Percentiles rank a stretch among this genome's conserved stretches.
These are phyloP conservation scores for Aradophagus sp. DNA, from an alignment of 1,140 invertebrate species.

Conservation along the genomic window DNA sequence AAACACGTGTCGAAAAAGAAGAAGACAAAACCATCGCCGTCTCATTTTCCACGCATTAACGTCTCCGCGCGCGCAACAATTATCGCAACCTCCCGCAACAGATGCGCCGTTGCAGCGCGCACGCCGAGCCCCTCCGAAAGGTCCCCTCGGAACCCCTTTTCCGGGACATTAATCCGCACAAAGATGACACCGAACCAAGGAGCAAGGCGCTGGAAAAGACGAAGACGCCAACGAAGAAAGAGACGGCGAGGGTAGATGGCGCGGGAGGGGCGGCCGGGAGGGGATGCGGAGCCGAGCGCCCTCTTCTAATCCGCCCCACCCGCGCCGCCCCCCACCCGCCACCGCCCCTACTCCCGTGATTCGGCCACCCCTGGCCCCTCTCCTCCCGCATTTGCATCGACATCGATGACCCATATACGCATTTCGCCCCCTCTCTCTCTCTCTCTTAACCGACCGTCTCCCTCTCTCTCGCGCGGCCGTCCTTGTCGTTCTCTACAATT, in stretches of 20 bases:
- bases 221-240: too few relatives aligned
- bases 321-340: slow-evolving; percentile 24
- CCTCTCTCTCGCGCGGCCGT: slow-evolving; percentile 16
- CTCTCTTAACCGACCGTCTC: slow-evolving; percentile 5
- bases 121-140: too few relatives aligned
- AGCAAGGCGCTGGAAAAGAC: too few relatives aligned
- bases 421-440: slow-evolving; percentile 48
- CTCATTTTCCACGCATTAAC: too few relatives aligned
- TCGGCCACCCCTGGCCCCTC: slow-evolving; percentile 23
- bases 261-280: slow-evolving; percentile 1
- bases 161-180: too few relatives aligned
- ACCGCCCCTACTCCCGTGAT: slow-evolving; percentile 11
- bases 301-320: slow-evolving; percentile 38
- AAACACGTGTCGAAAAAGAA: too few relatives aligned
- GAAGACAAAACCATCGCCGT: too few relatives aligned
- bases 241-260: neutral
- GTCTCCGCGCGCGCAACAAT: too few relatives aligned
- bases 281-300: slow-evolving; percentile 24
- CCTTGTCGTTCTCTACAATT: slow-evolving; percentile 37
- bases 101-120: too few relatives aligned
- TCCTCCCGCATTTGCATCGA: slow-evolving; percentile 67
- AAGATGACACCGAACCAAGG: too few relatives aligned
- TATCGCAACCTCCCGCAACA: too few relatives aligned
- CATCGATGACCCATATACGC: slow-evolving; percentile 70
- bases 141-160: too few relatives aligned